Evolutionary conservation across 2,113 vertebrate genomes (phyloP).

Genomic region (Paramisgurnus dabryanus): DNA sequence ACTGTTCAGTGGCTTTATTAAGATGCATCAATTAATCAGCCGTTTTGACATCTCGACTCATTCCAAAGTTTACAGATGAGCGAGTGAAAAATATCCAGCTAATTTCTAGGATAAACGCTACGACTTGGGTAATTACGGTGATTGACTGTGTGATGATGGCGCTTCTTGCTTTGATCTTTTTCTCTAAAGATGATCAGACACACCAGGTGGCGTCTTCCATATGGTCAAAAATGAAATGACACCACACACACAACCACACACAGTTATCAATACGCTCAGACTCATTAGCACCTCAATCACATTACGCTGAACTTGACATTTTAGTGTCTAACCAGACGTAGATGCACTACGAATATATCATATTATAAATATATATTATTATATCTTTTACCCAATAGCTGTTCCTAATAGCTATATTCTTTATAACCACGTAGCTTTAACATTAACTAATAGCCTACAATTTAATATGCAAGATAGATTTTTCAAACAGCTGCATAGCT

Average conservation of each 20-base stretch:
- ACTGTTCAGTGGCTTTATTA: background rate
- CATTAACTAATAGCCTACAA: too few relatives aligned
- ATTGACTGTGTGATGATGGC: constrained; percentile 11
- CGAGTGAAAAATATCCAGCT: background rate
- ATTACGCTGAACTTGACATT: constrained; percentile 9
- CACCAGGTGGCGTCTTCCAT: constrained; percentile 46
- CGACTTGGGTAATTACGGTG: constrained; percentile 37
- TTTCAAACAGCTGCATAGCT: too few relatives aligned
- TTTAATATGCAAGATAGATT: background rate
- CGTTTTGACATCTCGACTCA: constrained; percentile 4
- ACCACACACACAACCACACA: constrained; percentile 18
- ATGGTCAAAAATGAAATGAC: constrained; percentile 28
- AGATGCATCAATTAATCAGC: background rate
- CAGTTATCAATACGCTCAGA: constrained; percentile 4
- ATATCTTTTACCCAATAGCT: too few relatives aligned
- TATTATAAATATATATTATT: background rate
- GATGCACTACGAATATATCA: background rate
- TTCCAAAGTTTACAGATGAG: constrained; percentile 6
- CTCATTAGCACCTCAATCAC: constrained; percentile 32
- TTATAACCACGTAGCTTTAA: too few relatives aligned
- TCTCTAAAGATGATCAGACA: constrained; percentile 36
- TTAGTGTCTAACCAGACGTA: constrained; percentile 16
- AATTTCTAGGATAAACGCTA: constrained; percentile 8
- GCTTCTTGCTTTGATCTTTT: constrained; percentile 41
- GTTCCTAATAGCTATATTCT: too few relatives aligned